Percentiles rank a stretch among this genome's conserved stretches.
Evolutionary conservation across 2,797 vertebrate genomes (phyloP).

Genomic region (Falco rusticolus): DNA sequence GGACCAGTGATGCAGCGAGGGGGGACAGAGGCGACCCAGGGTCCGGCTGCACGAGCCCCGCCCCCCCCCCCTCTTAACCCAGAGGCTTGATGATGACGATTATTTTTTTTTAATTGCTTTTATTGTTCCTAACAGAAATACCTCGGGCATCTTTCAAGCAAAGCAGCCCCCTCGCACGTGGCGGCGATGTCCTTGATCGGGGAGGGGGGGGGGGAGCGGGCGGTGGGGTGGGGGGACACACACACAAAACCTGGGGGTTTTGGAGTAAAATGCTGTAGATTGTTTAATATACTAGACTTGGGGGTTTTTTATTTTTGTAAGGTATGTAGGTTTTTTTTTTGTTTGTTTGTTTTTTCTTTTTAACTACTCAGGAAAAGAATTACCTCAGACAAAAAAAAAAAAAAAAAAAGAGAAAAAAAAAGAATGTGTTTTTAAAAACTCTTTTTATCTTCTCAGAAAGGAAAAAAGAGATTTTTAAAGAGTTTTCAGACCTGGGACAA

Average conservation of each 20-base stretch:
- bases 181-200: not conserved
- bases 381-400: conserved; percentile 79
- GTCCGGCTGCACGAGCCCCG: not conserved
- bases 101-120: not conserved
- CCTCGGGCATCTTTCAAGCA: not conserved
- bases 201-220: not conserved
- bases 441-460: conserved; percentile 63
- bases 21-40: not conserved
- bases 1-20: not conserved
- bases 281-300: conserved; percentile 73
- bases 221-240: not conserved
- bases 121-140: not conserved
- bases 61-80: not conserved
- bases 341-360: conserved; percentile 41
- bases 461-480: not conserved
- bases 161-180: not conserved
- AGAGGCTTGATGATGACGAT: not conserved
- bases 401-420: conserved; percentile 52
- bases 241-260: not conserved
- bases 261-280: conserved; percentile 65
- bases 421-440: conserved; percentile 76
- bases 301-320: conserved; percentile 78
- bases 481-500: conserved; percentile 24
- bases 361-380: conserved; percentile 83
- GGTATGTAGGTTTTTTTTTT: conserved; percentile 68